Evolutionary conservation across 2,113 vertebrate species (phyloP), one percentile per base, ranked within the genome.

Genomic region (Otus sunia): DNA sequence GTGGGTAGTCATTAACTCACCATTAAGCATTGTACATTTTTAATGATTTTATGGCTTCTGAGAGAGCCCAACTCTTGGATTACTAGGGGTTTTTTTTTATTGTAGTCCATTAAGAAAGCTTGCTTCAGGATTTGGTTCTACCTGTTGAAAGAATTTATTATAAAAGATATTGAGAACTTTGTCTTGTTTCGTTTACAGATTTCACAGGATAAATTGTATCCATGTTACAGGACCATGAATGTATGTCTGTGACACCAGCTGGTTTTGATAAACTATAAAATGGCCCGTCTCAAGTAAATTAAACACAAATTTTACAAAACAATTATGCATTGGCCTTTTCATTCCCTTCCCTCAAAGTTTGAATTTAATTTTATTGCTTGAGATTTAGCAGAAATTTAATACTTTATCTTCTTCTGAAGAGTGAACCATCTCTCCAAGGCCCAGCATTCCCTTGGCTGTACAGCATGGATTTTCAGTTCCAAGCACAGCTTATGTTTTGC

Each of bases 141-240:
- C 88, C 91, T 91, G 95, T 12, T 92, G 94, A 97, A 89, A 96
- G 85, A 92, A 92, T 95, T 94, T 94, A 91, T 96, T 95, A 66
- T 23, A 17, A 27, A 32, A 86, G 79, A 55, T 78, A 92, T 94
- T 88, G 75, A 53, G 82, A 86, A 58, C 79, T 93, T 76, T 87
- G 94, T 92, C 93, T 53, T 88, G 60, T 79, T 90, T 59, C 5
- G 0, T 64, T 94, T n/a, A 1, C 73, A 71, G 86, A 91, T 94
- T 92, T 88, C 75, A 4, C 0, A 9, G 82, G 76, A 87, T 91
- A 92, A 96, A 94, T 94, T 77, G 69, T 88, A 87, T 84, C 94
- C 86, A 1, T 6, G 68, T 76, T 86, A 36, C 7, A 1, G 84
- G 74, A 29, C 36, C 19, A 1, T 1, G 71, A 66, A 41, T 53